Evolutionary conservation across 1,140 invertebrate genomes (phyloP).

Genomic region (Semibalanus balanoides): DNA sequence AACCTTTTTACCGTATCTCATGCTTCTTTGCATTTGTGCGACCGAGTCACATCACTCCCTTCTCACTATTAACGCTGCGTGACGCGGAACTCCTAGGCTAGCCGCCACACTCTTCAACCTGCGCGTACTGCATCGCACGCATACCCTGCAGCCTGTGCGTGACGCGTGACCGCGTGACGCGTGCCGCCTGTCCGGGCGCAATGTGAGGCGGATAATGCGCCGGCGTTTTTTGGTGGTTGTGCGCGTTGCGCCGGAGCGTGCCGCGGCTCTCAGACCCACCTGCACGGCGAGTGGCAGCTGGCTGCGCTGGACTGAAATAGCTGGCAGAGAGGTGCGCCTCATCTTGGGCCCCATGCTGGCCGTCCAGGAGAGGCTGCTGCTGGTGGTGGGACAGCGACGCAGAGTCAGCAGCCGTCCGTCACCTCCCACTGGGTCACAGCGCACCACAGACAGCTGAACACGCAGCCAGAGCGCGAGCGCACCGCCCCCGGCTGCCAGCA

Average conservation of each 20-base stretch:
- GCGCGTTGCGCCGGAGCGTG: too few relatives aligned
- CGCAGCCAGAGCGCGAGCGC: not conserved
- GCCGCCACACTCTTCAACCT: too few relatives aligned
- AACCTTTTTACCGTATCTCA: too few relatives aligned
- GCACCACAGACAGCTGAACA: not conserved
- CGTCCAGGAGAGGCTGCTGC: not conserved
- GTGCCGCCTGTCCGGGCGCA: not conserved
- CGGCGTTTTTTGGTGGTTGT: too few relatives aligned
- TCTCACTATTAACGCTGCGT: too few relatives aligned
- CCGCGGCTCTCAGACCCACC: not conserved
- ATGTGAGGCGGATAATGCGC: too few relatives aligned
- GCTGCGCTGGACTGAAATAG: constrained; percentile 28
- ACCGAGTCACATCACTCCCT: too few relatives aligned
- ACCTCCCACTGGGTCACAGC: not conserved
- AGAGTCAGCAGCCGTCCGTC: not conserved
- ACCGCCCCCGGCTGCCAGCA: not conserved
- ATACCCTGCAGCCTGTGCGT: too few relatives aligned
- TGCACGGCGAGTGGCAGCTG: constrained; percentile 15
- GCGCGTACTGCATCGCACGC: too few relatives aligned
- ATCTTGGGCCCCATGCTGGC: constrained; percentile 21
- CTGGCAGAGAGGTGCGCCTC: constrained; percentile 30
- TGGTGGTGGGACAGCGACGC: not conserved
- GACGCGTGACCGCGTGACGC: not conserved
- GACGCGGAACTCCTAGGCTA: too few relatives aligned
- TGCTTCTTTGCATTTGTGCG: too few relatives aligned